Evolutionary conservation across 35 echinoderm and acorn worm genomes (phyloP).

Genomic region (Heliocidaris erythrogramma): DNA sequence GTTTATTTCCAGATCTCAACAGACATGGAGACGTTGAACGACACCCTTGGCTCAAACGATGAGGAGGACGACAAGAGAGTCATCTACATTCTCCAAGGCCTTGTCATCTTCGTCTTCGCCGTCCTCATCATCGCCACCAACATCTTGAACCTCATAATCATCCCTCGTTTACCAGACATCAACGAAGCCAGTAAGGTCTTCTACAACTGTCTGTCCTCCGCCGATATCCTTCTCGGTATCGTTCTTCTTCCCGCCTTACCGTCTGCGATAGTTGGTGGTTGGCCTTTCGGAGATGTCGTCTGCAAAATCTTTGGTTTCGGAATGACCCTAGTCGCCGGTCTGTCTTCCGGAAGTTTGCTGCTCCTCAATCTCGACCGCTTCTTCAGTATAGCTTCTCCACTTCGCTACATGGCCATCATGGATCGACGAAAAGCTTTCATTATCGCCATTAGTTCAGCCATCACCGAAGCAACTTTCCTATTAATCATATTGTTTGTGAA

Average conservation of each 20-base stretch:
- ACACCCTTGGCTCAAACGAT: not conserved
- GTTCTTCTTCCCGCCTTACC: constrained; percentile 20
- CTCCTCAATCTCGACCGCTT: constrained; percentile 33
- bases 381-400: not conserved
- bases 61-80: not conserved
- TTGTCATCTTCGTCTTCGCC: constrained; percentile 5
- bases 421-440: not conserved
- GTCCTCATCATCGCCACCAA: not conserved
- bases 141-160: constrained; percentile 1
- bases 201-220: constrained; percentile 32
- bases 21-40: not conserved
- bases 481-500: not conserved
- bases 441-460: not conserved
- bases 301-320: constrained; percentile 32
- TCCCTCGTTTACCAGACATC: constrained; percentile 11
- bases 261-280: not conserved
- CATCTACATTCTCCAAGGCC: constrained; percentile 23
- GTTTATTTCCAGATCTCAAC: not conserved
- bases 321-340: not conserved
- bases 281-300: constrained; percentile 27
- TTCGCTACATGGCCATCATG: constrained; percentile 16
- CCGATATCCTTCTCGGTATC: constrained; percentile 9
- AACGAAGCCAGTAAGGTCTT: constrained; percentile 34
- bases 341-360: constrained; percentile 11
- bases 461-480: not conserved